A percentile compares a stretch with the other conserved stretches of the same genome.
These are phyloP conservation scores for Ctenopoma multispine DNA, from an alignment of 2,797 vertebrate genomes.

Conservation along the genomic window DNA sequence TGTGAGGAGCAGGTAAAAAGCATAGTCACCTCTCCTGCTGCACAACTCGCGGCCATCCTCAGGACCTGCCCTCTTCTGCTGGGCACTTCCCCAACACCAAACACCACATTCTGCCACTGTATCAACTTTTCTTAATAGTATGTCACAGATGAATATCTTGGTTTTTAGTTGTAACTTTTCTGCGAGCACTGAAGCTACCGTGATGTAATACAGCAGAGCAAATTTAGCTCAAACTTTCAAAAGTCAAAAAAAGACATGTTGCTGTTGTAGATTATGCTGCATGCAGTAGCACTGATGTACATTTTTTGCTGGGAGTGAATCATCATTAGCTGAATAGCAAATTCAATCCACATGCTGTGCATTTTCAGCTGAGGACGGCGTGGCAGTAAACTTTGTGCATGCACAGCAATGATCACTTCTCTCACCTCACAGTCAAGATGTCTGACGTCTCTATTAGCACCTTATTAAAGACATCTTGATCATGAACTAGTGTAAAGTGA, in stretches of 20 bases:
- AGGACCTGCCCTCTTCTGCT: conserved; percentile 25
- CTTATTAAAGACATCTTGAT: conserved; percentile 54
- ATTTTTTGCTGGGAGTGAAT: conserved; percentile 23
- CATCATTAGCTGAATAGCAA: conserved; percentile 11
- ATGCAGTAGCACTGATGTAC: conserved; percentile 37
- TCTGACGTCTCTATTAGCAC: conserved; percentile 55
- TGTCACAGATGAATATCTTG: conserved; percentile 11
- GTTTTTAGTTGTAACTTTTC: conserved; percentile 1
- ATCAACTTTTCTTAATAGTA: conserved; percentile 46
- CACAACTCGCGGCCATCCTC: conserved; percentile 38
- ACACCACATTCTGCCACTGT: conserved; percentile 17
- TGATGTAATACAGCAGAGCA: conserved; percentile 22
- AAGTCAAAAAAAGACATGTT: conserved; percentile 24
- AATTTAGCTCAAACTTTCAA: conserved; percentile 24
- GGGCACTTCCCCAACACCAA: conserved; percentile 21
- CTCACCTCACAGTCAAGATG: conserved; percentile 42
- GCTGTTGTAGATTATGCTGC: conserved; percentile 54
- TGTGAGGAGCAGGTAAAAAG: conserved; percentile 34
- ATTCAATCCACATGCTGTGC: conserved; percentile 13
- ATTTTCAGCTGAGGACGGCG: conserved; percentile 23
- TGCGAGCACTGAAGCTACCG: neutral
- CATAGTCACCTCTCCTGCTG: conserved; percentile 52
- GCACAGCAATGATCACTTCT: conserved; percentile 34
- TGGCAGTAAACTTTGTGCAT: conserved; percentile 29
- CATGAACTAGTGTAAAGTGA: conserved; percentile 21